These are phyloP conservation scores for Corythornis vintsioides DNA, from an alignment of 2,113 vertebrate species.

Conservation along the genomic window DNA sequence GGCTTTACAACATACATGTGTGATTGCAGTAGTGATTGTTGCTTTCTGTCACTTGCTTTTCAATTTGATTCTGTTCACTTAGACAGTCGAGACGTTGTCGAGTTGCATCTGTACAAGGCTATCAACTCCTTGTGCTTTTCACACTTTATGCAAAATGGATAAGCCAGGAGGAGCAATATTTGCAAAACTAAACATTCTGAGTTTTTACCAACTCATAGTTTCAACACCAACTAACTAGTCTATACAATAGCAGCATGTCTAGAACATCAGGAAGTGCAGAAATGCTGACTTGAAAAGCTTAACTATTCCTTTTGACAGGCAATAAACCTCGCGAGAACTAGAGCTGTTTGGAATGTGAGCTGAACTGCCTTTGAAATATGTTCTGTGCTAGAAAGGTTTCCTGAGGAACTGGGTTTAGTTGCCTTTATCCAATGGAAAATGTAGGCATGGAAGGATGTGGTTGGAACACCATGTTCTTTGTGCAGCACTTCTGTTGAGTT, in stretches of 20 bases:
- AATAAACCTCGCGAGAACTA: constrained; percentile 20
- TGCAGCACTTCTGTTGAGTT: neutral
- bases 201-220: constrained; percentile 61
- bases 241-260: constrained; percentile 62
- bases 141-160: constrained; percentile 53
- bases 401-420: constrained; percentile 37
- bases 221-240: constrained; percentile 49
- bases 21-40: constrained; percentile 77
- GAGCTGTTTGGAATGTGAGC: constrained; percentile 49
- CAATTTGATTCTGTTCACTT: constrained; percentile 66
- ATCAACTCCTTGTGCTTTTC: constrained; percentile 64
- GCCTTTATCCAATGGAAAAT: constrained; percentile 42
- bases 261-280: constrained; percentile 50
- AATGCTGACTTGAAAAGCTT: constrained; percentile 55
- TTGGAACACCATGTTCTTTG: neutral
- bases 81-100: constrained; percentile 53
- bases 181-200: constrained; percentile 51
- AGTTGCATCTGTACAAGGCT: constrained; percentile 54
- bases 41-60: constrained; percentile 77
- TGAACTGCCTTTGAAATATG: constrained; percentile 60
- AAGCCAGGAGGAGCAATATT: constrained; percentile 71
- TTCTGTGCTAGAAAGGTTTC: constrained; percentile 55
- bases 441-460: neutral
- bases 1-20: constrained; percentile 58
- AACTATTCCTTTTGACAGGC: constrained; percentile 45